phyloP scores from a whole-genome alignment of 1,140 invertebrate genomes.

The Caenorhabditis brenneri region DNA sequence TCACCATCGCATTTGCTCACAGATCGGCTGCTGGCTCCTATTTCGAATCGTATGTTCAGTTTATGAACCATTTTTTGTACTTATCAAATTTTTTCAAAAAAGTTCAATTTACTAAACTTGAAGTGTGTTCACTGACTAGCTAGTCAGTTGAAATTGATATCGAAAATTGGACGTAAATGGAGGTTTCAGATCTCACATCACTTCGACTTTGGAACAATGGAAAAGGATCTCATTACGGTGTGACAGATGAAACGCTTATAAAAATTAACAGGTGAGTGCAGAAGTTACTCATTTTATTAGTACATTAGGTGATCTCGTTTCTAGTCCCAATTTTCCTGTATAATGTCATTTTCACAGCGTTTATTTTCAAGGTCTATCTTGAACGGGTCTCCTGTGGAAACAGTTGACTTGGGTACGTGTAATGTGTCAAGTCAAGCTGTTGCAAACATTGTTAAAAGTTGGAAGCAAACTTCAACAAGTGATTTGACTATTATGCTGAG shows the following conservation, averaged over 20 bases:
- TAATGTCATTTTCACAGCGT: too few relatives aligned
- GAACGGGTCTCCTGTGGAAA: not conserved
- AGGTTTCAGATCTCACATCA: not conserved
- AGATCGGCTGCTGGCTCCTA: conserved; percentile 2
- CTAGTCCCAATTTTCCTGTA: not conserved
- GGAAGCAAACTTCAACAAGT: conserved; percentile 5
- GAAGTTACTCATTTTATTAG: not conserved
- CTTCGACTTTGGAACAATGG: conserved; percentile 6
- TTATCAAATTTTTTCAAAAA: not conserved
- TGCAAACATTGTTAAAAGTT: not conserved
- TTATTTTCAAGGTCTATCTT: not conserved
- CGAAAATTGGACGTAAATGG: too few relatives aligned
- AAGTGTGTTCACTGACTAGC: too few relatives aligned
- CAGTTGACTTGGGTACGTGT: conserved; percentile 1
- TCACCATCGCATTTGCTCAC: conserved; percentile 26
- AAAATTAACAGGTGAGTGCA: not conserved
- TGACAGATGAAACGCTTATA: not conserved
- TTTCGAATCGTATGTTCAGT: not conserved
- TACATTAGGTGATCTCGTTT: too few relatives aligned
- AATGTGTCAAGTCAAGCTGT: not conserved
- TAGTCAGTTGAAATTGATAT: too few relatives aligned
- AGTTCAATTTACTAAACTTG: too few relatives aligned
- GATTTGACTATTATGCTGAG: conserved; percentile 33
- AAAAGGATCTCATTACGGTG: conserved; percentile 20
- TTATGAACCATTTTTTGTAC: not conserved